Percentiles rank a stretch among this genome's conserved stretches.
These are phyloP conservation scores for Brachionus sp. DNA, from an alignment of 1,140 invertebrate species.

Conservation along the genomic window DNA sequence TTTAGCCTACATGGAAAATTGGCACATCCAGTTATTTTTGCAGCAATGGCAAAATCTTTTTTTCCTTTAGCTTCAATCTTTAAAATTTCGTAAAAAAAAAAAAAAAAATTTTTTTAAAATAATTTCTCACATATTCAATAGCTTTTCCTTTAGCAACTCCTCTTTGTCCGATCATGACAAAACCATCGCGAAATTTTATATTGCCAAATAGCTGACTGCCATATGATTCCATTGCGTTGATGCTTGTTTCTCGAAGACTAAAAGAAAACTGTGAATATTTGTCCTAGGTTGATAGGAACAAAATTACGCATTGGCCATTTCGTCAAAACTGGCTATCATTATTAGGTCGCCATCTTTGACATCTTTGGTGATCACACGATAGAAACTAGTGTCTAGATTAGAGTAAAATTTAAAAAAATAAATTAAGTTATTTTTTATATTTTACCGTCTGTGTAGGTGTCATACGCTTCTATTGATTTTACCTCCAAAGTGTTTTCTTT, in stretches of 20 bases:
- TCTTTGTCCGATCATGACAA: constrained; percentile 64
- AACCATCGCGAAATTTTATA: constrained; percentile 62
- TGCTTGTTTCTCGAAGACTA: constrained; percentile 52
- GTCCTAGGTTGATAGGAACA: neutral
- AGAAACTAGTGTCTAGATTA: constrained; percentile 50
- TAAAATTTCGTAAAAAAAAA: neutral
- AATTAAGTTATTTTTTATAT: neutral
- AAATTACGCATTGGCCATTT: constrained; percentile 52
- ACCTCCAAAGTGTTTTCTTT: constrained; percentile 50
- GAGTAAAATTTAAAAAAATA: neutral
- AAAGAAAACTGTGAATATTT: neutral
- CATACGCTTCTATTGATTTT: constrained; percentile 49
- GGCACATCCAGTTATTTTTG: constrained; percentile 32
- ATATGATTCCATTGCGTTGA: constrained; percentile 50
- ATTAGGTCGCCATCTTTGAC: constrained; percentile 50
- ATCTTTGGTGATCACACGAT: constrained; percentile 51
- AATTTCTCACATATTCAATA: constrained; percentile 60
- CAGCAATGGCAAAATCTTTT: constrained; percentile 25
- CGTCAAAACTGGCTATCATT: constrained; percentile 54
- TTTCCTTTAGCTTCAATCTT: constrained; percentile 40
- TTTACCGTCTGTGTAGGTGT: constrained; percentile 53
- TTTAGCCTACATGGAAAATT: too few relatives aligned
- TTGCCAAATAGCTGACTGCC: constrained; percentile 62
- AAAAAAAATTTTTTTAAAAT: neutral
- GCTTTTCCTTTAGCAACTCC: constrained; percentile 62